Base-by-base conservation (phyloP, 1,140 invertebrate species). In the Rhyzopertha dominica region DNA sequence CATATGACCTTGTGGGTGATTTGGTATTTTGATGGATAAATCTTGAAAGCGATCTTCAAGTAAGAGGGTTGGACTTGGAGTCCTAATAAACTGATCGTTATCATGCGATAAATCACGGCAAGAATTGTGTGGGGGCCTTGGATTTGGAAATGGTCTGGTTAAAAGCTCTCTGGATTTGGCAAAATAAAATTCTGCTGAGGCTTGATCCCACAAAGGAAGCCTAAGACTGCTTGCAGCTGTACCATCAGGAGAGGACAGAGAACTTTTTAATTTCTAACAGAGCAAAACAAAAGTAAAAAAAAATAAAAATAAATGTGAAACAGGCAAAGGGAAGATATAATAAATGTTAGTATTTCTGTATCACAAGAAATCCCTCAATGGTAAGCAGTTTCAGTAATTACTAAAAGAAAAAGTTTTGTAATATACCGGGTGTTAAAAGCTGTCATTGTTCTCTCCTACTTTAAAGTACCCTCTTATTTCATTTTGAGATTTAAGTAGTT, bases 161-260 rank as follows among this genome's bases (percentile, higher is more conserved):
- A 84, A 62, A 1, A 84, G 62, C 63, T 84, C 81, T 1, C 81
- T 72, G 0, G 81, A 84, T 51, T 82, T 81, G 3, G 82, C 80
- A 47, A 85, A 84, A 56, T 80, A 82, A 53, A 83, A 83, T 60
- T 85, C 82, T 0, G 81, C 80, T 4, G 79, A 81, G 4, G 81
- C 80, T 63, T 81, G 80, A 59, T 84, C 81, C 76, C 82, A 85
- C 1, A 83, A 60, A 2, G 81, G 81, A 17, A 84, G 64, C 44
- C 80, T 75, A 24, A 80, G 59, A 1, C 73, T 73, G 24, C 42
- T 51, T 16, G 52, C 47, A 5, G 56, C 45, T 17, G 51, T 46
- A 28, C 64, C 58, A 25, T 65, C 62, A 5, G 64, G 43, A 12
- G 64, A 65, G 2, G 62, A 63, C 31, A 63, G 49, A 24, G 66